Evolutionary conservation across 2,113 vertebrate species (phyloP).

Genomic region (Felis chaus): DNA sequence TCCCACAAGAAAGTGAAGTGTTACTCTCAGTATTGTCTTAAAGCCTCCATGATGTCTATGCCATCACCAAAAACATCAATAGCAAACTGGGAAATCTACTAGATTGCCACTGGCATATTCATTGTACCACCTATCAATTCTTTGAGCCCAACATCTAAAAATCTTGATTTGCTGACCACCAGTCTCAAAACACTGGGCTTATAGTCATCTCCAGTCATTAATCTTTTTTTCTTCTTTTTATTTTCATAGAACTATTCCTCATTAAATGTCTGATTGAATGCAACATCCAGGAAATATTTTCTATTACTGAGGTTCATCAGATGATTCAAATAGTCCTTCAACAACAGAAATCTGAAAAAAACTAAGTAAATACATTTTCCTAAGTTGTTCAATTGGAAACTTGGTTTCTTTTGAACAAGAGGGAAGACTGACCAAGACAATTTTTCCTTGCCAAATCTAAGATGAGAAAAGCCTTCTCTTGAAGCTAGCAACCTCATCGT

Average conservation of each 20-base stretch:
- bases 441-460: background rate
- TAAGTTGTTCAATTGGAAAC: background rate
- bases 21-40: background rate
- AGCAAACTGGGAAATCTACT: background rate
- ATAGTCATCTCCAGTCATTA: background rate
- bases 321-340: background rate
- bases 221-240: background rate
- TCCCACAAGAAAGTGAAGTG: background rate
- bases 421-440: background rate
- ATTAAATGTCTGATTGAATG: background rate
- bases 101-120: background rate
- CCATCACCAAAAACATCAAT: background rate
- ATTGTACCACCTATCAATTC: background rate
- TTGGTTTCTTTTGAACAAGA: background rate
- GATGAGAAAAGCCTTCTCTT: background rate
- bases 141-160: background rate
- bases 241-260: background rate
- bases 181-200: background rate
- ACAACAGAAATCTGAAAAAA: background rate
- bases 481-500: background rate
- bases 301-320: background rate
- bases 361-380: background rate
- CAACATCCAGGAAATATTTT: background rate
- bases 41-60: background rate
- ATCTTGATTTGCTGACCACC: background rate